Evolutionary conservation across 1,140 invertebrate genomes (phyloP).

Genomic region (Hestina assimilis): DNA sequence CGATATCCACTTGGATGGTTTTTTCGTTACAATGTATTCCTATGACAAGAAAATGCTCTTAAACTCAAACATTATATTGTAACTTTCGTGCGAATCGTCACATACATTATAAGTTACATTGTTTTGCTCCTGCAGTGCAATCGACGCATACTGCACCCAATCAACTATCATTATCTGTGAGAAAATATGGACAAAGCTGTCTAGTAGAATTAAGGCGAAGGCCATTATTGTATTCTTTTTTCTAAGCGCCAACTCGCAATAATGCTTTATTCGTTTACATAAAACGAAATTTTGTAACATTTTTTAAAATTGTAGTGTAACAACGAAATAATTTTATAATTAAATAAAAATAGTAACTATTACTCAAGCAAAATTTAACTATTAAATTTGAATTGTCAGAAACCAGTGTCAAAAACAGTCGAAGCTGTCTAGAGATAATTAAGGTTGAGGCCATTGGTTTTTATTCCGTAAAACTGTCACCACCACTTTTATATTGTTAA

Average conservation of each 20-base stretch:
- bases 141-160: conserved; percentile 34
- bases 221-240: too few relatives aligned
- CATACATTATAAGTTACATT: conserved; percentile 4
- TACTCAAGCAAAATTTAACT: too few relatives aligned
- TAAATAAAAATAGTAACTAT: too few relatives aligned
- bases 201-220: conserved; percentile 48
- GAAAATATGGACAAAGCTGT: conserved; percentile 33
- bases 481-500: not conserved
- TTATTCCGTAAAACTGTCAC: conserved; percentile 39
- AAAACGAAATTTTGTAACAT: too few relatives aligned
- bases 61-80: not conserved
- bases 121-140: conserved; percentile 19
- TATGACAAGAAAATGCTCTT: not conserved
- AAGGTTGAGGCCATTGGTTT: conserved; percentile 48
- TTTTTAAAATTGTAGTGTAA: too few relatives aligned
- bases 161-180: conserved; percentile 31
- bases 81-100: conserved; percentile 4
- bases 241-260: too few relatives aligned
- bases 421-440: conserved; percentile 40
- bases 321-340: too few relatives aligned
- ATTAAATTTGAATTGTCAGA: too few relatives aligned
- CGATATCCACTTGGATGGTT: too few relatives aligned
- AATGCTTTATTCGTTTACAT: too few relatives aligned
- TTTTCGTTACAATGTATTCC: too few relatives aligned
- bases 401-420: conserved; percentile 26